These are phyloP conservation scores for Teinopalpus imperialis DNA, from an alignment of 2,888 invertebrate species.

Conservation along the genomic window DNA sequence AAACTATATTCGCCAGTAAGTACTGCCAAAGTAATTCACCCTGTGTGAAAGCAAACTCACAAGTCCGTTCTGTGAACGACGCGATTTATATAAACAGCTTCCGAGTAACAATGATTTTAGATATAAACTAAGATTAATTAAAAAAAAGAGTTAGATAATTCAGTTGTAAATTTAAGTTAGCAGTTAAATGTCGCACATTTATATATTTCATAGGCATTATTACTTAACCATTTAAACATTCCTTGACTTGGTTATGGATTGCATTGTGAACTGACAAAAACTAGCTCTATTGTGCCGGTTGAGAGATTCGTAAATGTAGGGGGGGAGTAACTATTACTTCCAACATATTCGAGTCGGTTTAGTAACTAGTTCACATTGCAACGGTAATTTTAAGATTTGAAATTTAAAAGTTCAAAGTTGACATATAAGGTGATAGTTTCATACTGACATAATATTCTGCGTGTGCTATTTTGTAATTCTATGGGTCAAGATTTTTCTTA, in stretches of 20 bases:
- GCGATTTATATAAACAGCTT: conserved; percentile 70
- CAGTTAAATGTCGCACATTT: conserved; percentile 76
- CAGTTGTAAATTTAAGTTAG: conserved; percentile 81
- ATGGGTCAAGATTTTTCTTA: conserved; percentile 64
- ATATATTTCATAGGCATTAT: conserved; percentile 78
- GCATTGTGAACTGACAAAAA: conserved; percentile 50
- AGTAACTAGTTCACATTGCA: conserved; percentile 53
- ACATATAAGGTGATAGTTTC: conserved; percentile 74
- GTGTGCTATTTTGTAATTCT: conserved; percentile 73
- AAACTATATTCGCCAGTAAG: conserved; percentile 62
- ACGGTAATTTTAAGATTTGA: conserved; percentile 72
- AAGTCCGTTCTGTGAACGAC: conserved; percentile 79
- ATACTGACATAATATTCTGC: conserved; percentile 71
- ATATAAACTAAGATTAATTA: conserved; percentile 73
- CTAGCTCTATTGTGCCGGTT: conserved; percentile 19
- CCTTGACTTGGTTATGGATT: conserved; percentile 74
- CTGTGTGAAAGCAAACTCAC: conserved; percentile 71
- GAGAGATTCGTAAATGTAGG: conserved; percentile 30
- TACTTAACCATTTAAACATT: conserved; percentile 81
- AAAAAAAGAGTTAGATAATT: conserved; percentile 69
- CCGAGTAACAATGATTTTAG: conserved; percentile 73
- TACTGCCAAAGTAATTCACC: conserved; percentile 80
- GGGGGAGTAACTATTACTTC: conserved; percentile 21
- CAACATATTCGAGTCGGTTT: background rate
- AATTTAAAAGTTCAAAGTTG: conserved; percentile 78